Base-by-base conservation (phyloP, 2,113 vertebrate species). In the Pterocles gutturalis region DNA sequence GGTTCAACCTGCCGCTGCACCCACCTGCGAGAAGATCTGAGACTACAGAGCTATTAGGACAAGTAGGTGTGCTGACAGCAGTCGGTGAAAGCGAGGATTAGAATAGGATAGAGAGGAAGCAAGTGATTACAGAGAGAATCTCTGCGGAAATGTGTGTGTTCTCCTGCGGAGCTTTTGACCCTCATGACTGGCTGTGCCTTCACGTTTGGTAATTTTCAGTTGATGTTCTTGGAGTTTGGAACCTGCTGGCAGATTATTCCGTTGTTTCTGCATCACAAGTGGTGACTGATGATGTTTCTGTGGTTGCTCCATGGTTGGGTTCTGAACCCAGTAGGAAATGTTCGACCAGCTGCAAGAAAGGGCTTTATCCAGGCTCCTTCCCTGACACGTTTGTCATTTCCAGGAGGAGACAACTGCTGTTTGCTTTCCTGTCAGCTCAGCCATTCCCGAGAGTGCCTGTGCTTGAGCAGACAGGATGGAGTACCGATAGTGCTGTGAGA, bases 391-490 rank as follows among this genome's bases (percentile, higher is more conserved):
- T 57, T 10, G 3, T 22, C 0, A 3, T 24, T 72, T 51, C 36
- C 31, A 46, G 57, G 55, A 77, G 83, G 6, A 41, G 38, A 13
- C 33, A 18, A 7, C 13, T 57, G 43, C 57, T 20, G 15, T 43
- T 67, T 45, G 61, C 61, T 24, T 38, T 77, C 65, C 79, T 45
- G 60, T 38, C 57, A 51, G 0, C 55, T 21, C 24, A 8, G 28
- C 43, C 31, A 1, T 49, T 24, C 11, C 25, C 0, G 2, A 17
- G 54, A 67, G 5, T 4, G 10, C 46, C 43, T 11, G 0, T 41
- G 24, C 28, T 31, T 36, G 18, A n/a, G 7, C 46, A 31, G 53
- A 3, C 20, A 11, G 18, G 29, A 10, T 16, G 26, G 17, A 15
- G 90, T 6, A 13, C 20, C 19, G 33, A 22, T 21, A n/a, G 19